Base-by-base conservation (phyloP, 2,888 invertebrate species). In the Hanleya hanleyi region DNA sequence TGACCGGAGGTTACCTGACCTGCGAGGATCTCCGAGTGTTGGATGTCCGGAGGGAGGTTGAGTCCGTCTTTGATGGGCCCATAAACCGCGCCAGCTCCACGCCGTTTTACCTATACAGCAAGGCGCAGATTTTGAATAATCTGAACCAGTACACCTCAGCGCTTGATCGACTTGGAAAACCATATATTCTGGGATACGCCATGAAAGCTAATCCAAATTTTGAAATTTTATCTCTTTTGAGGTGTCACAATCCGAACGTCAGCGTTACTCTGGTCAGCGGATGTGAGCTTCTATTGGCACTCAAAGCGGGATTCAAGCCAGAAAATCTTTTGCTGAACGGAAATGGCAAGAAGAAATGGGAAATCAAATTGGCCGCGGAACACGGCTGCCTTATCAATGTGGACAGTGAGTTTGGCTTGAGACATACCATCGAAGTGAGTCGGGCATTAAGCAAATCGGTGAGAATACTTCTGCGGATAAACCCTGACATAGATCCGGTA, bases 341-440 rank as follows among this genome's bases (percentile, higher is more conserved):
- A 6, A 91, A 90, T 79, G 90, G 91, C 4, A 91, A 91, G 74
- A 84, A 84, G 35, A 50, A 70, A 4, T 89, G 89, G 88, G 91
- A 91, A 76, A 83, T 91, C 3, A 86, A 86, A 36, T 65, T 89
- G 51, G 91, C 91, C 0, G 79, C 91, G 3, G 77, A 83, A 32
- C 70, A 79, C 22, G 88, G 86, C 1, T 87, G 88, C 29, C 71
- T 90, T n/a, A 78, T 91, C 29, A 91, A 91, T 73, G 86, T 91
- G 0, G 91, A 91, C 75, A 90, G 90, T n/a, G 57, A 80, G 15
- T 91, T 90, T 76, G 90, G 91, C 78, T 79, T 90, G 18, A 72
- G 81, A 37, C 86, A 87, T 67, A 87, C 90, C 1, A 75, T 84
- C n/a, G 37, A 77, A 66, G 77, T 86, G 12, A 84, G 87, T 35